phyloP scores from a whole-genome alignment of 1,140 invertebrate species.

The Odontomachus brunneus region DNA sequence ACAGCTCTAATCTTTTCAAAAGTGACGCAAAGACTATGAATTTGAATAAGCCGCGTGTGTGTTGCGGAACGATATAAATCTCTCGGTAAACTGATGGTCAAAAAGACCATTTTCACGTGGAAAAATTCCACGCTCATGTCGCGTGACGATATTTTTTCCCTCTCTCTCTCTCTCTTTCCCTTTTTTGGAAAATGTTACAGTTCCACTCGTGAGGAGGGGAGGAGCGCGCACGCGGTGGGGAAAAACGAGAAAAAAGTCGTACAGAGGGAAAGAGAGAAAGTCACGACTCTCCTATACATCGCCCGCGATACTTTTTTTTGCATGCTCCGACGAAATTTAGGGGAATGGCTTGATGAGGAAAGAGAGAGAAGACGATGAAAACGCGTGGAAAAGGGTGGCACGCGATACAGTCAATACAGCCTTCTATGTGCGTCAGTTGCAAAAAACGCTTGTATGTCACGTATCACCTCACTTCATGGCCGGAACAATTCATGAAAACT shows the following conservation, averaged over 20 bases:
- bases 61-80: conserved; percentile 1
- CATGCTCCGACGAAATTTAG: conserved; percentile 29
- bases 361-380: neutral
- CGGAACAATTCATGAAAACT: conserved; percentile 51
- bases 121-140: conserved; percentile 22
- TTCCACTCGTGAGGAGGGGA: neutral
- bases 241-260: conserved; percentile 20
- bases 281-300: neutral
- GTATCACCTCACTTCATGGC: conserved; percentile 65
- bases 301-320: conserved; percentile 25
- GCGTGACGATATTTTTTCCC: neutral
- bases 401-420: conserved; percentile 55
- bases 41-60: conserved; percentile 27
- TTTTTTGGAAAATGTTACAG: conserved; percentile 25
- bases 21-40: conserved; percentile 23
- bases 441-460: conserved; percentile 66
- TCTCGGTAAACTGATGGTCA: neutral
- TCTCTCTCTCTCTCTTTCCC: too few species aligned
- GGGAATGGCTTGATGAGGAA: neutral
- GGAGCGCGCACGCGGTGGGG: neutral
- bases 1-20: conserved; percentile 8
- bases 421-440: conserved; percentile 51
- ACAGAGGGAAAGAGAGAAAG: conserved; percentile 19
- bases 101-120: conserved; percentile 11
- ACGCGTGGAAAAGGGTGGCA: conserved; percentile 4